These are phyloP conservation scores for Glyphotaelius pellucidus DNA, from an alignment of 2,888 invertebrate genomes.

Conservation along the genomic window DNA sequence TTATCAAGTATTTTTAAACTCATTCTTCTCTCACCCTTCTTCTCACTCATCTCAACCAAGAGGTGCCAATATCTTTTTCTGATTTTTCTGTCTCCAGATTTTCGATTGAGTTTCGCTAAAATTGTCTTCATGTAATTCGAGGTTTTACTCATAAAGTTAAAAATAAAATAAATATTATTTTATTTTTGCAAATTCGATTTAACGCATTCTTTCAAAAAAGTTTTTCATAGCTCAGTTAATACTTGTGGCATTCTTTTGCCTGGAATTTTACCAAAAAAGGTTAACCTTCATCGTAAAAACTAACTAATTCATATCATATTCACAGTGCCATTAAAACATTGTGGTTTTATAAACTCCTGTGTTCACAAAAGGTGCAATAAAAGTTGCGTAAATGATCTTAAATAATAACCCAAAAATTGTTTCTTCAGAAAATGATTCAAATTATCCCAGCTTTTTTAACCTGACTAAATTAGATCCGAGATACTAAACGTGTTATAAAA, in stretches of 20 bases:
- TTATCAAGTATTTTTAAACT: too few species aligned
- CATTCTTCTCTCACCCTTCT: too few species aligned
- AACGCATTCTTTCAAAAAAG: neutral
- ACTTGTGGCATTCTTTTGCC: neutral
- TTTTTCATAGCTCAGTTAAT: neutral
- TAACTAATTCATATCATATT: neutral
- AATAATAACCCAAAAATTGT: conserved; percentile 8
- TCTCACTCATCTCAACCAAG: too few species aligned
- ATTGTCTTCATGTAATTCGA: too few species aligned
- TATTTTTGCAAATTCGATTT: neutral
- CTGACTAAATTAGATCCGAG: conserved; percentile 4
- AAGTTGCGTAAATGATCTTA: neutral
- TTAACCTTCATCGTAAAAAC: neutral
- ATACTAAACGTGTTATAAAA: conserved; percentile 39
- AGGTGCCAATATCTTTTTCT: too few species aligned
- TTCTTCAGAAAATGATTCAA: conserved; percentile 24
- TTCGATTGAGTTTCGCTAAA: too few species aligned
- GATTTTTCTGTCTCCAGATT: too few species aligned
- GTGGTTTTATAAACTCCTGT: conserved; percentile 12
- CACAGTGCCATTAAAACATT: conserved; percentile 5
- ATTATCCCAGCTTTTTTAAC: conserved; percentile 22
- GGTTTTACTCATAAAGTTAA: too few species aligned
- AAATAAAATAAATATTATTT: neutral
- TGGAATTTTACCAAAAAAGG: neutral
- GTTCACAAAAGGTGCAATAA: neutral